A percentile compares a stretch with the other conserved stretches of the same genome.
phyloP scores from a whole-genome alignment of 2,888 invertebrate genomes.

The Ochropleura leucogaster region DNA sequence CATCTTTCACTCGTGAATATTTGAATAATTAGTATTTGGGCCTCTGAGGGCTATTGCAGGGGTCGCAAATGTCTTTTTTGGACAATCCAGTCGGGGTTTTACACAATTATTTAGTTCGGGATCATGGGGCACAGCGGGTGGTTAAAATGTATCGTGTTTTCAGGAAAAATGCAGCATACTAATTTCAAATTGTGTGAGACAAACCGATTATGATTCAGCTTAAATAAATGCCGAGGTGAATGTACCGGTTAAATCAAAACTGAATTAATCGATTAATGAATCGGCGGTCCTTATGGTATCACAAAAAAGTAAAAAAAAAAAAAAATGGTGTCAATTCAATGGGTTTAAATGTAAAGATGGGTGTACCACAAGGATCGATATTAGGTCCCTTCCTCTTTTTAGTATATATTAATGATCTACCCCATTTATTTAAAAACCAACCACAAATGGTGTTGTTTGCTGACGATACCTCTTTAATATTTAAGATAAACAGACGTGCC shows the following conservation, averaged over 20 bases:
- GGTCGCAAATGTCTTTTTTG: background rate
- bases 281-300: background rate
- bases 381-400: too few relatives aligned
- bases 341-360: too few relatives aligned
- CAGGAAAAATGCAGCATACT: background rate
- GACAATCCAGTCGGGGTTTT: background rate
- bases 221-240: background rate
- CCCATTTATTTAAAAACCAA: too few relatives aligned
- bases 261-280: background rate
- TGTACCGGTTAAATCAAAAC: background rate
- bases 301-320: too few relatives aligned
- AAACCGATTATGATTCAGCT: background rate
- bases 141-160: background rate
- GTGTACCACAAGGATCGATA: too few relatives aligned
- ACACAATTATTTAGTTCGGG: background rate
- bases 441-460: too few relatives aligned
- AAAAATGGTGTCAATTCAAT: too few relatives aligned
- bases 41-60: background rate
- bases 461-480: too few relatives aligned
- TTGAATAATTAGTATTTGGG: background rate
- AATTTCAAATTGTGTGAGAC: background rate
- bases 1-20: too few relatives aligned
- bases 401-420: too few relatives aligned
- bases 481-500: too few relatives aligned
- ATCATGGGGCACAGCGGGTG: background rate